Evolutionary conservation across 2,797 vertebrate genomes (phyloP).

Genomic region (Cyclura pinguis): DNA sequence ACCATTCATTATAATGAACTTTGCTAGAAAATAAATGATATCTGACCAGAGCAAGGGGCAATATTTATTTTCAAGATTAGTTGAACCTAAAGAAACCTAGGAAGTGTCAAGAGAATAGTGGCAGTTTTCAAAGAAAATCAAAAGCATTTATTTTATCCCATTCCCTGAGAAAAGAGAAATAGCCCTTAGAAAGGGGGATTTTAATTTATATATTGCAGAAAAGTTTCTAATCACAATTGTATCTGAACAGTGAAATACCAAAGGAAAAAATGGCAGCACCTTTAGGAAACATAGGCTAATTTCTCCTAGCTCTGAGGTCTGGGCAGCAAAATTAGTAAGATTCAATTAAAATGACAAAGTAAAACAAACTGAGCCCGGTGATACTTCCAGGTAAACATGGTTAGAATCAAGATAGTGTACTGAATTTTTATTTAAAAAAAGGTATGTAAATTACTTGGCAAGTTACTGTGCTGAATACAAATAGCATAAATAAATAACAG

Average conservation of each 20-base stretch:
- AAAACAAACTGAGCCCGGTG: background rate
- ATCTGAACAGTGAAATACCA: background rate
- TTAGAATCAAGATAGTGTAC: background rate
- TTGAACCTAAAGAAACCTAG: background rate
- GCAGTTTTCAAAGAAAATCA: background rate
- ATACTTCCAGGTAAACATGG: background rate
- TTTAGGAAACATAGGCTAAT: no score
- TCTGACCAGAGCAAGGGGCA: background rate
- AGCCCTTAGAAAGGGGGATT: slow-evolving; percentile 4
- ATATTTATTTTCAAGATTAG: slow-evolving; percentile 10
- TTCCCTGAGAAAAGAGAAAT: background rate
- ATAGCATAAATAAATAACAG: no score
- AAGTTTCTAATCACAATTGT: background rate
- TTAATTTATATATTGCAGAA: background rate
- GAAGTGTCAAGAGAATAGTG: background rate
- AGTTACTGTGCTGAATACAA: no score
- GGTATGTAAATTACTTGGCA: no score
- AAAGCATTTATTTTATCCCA: slow-evolving; percentile 12
- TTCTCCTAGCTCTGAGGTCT: background rate
- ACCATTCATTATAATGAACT: background rate
- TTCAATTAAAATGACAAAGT: background rate
- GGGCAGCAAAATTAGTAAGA: background rate
- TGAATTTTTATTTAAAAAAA: background rate
- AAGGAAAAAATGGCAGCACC: background rate
- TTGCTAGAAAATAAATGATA: background rate